Evolutionary conservation across 2,113 vertebrate species (phyloP).

Genomic region (Turnix velox): DNA sequence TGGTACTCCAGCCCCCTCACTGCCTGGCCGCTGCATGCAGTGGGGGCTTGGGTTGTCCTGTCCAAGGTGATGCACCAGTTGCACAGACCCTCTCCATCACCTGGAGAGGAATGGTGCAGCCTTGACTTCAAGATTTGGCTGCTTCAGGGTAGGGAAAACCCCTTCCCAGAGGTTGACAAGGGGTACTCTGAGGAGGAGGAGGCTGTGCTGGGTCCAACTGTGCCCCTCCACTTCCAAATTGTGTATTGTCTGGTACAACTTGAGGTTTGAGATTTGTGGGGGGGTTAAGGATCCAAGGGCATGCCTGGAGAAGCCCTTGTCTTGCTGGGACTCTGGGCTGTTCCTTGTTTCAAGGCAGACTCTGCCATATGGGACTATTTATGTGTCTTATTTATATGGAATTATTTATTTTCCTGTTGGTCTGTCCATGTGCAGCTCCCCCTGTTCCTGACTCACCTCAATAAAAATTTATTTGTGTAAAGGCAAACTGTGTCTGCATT

Average conservation of each 20-base stretch:
- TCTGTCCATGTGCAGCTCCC: slow-evolving; percentile 23
- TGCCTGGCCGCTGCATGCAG: background rate
- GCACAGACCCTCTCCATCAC: background rate
- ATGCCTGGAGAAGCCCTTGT: background rate
- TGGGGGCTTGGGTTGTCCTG: background rate
- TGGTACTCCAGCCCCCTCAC: background rate
- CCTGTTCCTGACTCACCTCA: background rate
- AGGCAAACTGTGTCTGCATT: background rate
- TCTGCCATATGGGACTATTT: slow-evolving; percentile 47
- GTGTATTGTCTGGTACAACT: slow-evolving; percentile 49
- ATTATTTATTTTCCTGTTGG: slow-evolving; percentile 61
- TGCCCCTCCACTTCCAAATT: background rate
- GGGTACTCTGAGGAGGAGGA: no score
- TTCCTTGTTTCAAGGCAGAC: slow-evolving; percentile 47
- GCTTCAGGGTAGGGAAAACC: background rate
- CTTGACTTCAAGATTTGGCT: background rate
- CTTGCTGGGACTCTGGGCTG: background rate
- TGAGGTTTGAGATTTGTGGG: slow-evolving; percentile 1
- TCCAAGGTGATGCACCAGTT: background rate
- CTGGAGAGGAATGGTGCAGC: background rate
- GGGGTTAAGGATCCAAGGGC: background rate
- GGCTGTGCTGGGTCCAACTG: background rate
- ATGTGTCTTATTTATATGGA: slow-evolving; percentile 67
- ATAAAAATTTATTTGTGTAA: slow-evolving; percentile 42
- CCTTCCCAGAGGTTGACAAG: background rate